Base-by-base conservation (phyloP, 2,888 invertebrate genomes). In the Allacma fusca region DNA sequence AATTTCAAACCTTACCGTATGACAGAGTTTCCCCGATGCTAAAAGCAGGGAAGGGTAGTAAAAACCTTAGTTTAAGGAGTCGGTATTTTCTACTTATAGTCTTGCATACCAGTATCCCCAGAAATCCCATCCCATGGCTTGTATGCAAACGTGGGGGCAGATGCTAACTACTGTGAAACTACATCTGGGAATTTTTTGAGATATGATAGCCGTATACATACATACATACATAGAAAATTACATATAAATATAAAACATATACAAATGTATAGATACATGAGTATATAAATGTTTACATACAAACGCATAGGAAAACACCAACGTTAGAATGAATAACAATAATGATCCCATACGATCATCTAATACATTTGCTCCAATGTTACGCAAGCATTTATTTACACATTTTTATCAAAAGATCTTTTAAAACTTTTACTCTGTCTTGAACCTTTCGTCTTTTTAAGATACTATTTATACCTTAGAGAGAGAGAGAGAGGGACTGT, bases 371-470 rank as follows among this genome's bases (percentile, higher is more conserved):
- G 65, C 65, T 28, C 16, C 65, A 29, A 65, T 65, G 29, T 24
- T 65, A 28, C 29, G 29, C 26, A 65, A 28, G 65, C 65, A 65
- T 65, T 65, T 65, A 50, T 50, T 50, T 50, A 50, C 50, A 50
- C 50, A 50, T 50, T 50, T 50, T 50, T 50, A 50, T 50, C 50
- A 50, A 50, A 50, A 50, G 50, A 50, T 50, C 50, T 50, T 50
- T 50, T 50, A 50, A 34, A 50, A 50, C 50, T 50, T 50, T 50
- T 50, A 50, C 50, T 50, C 19, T 50, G 19, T 50, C 50, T 50
- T 50, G 7, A 16, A 50, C n/a, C 16, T 50, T 50, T 50, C n/a
- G 1, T 50, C 50, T 16, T 16, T 50, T 5, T 50, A 50, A 50
- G 5, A 4, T 5, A 50, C 19, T n/a, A 13, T 50, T 50, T 50